Base-by-base conservation (phyloP, 2,888 invertebrate genomes). In the Drosophila borealis region DNA sequence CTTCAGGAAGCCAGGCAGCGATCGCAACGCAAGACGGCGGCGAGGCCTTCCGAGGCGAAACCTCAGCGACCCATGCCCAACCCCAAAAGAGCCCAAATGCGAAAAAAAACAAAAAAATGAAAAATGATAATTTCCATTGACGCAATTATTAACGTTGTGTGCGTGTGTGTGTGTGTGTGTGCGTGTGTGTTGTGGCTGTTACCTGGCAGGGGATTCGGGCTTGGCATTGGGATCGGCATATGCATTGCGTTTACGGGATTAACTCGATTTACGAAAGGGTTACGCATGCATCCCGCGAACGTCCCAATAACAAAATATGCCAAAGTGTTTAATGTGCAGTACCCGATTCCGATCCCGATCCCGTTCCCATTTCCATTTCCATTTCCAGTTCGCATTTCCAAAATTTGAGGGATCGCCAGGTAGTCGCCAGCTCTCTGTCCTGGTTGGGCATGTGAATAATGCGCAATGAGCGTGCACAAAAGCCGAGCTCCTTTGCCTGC, bases 121-220 rank as follows among this genome's bases (percentile, higher is more conserved):
- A 90, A 88, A 89, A 89, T 89, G 79, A 89, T 89, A 83, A 89
- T 81, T 80, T 85, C 68, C 71, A 73, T 80, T 74, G 73, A 75
- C 68, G 82, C 77, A 80, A 76, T 70, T 82, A 77, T 74, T 44
- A 75, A 66, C 53, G 57, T 60, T 62, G 45, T 62, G 53, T 56
- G 59, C 51, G 62, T 50, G 55, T 14, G 29, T 29, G 48, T 33
- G 39, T 60, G 46, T 34, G 42, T 44, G 42, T 50, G 54, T 48
- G n/a, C 49, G 51, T 25, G 8, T 25, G 25, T 8, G 29, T 8
- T 34, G 42, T 44, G 42, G n/a, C 49, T 33, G 21, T 55, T 69
- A 71, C 75, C 69, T 69, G 74, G 57, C 48, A 55, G 34, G 25
- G 42, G 77, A 53, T 44, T 54, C 53, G 19, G 33, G 14, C 33